These are phyloP conservation scores for Drosophila paucipuncta DNA, from an alignment of 2,888 invertebrate genomes.

Conservation along the genomic window DNA sequence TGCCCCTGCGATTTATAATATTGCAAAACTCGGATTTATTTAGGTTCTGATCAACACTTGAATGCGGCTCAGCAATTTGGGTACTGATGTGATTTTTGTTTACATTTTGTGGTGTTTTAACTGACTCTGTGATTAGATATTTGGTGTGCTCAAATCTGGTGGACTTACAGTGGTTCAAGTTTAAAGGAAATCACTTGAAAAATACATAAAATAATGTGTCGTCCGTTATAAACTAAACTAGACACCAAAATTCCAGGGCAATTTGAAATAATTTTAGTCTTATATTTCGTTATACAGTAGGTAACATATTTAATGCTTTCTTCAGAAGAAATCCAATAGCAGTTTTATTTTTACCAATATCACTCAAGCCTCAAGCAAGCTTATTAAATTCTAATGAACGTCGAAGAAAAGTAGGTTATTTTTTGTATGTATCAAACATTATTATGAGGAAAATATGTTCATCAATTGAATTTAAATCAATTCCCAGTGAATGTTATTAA, in stretches of 20 bases:
- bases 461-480: constrained; percentile 28
- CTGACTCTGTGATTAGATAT: neutral
- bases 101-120: constrained; percentile 1
- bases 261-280: neutral
- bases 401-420: neutral
- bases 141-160: neutral
- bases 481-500: constrained; percentile 26
- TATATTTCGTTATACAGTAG: rapidly evolving
- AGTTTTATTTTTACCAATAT: neutral
- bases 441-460: neutral
- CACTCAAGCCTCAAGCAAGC: too few species aligned
- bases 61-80: constrained; percentile 8
- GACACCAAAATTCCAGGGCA: neutral
- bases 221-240: neutral
- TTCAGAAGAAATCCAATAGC: neutral
- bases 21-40: constrained; percentile 26
- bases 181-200: neutral
- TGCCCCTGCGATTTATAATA: constrained; percentile 34
- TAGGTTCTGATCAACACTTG: constrained; percentile 30
- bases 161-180: neutral
- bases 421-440: neutral
- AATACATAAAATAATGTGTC: neutral
- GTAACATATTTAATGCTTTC: neutral
- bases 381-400: neutral
- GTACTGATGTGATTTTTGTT: constrained; percentile 20